Percentiles rank a stretch among this genome's conserved stretches.
Conservation (phyloP, 2,888 invertebrate genomes). For the Andrena hattorfiana region DNA sequence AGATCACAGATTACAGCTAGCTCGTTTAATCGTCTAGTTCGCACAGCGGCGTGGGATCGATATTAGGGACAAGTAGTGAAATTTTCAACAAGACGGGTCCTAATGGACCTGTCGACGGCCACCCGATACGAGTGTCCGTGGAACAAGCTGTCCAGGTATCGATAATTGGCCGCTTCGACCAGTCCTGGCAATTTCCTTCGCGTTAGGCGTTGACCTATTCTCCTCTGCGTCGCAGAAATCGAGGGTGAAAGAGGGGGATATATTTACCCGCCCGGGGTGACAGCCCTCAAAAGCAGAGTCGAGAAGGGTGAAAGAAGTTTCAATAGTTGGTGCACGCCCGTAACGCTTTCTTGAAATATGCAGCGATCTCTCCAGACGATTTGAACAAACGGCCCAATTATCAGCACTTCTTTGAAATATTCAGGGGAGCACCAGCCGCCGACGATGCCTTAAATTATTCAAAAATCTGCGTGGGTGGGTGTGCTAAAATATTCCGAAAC, state of each 20-base stretch:
- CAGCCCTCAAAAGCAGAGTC: background rate
- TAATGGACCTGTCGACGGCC: constrained; percentile 48
- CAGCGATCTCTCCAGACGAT: too few species aligned
- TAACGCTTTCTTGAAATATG: too few species aligned
- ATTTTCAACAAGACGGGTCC: constrained; percentile 51
- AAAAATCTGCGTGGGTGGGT: too few species aligned
- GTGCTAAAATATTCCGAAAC: too few species aligned
- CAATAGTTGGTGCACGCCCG: background rate
- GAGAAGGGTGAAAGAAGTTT: background rate
- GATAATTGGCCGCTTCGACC: constrained; percentile 43
- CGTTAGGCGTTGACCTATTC: constrained; percentile 12
- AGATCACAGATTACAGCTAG: constrained; percentile 36
- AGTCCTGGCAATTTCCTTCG: constrained; percentile 32
- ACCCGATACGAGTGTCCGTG: constrained; percentile 32
- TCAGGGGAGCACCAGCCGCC: too few species aligned
- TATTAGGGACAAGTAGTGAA: constrained; percentile 40
- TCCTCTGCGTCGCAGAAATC: constrained; percentile 4
- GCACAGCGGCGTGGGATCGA: constrained; percentile 26
- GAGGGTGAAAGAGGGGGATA: background rate
- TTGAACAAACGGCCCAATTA: too few species aligned
- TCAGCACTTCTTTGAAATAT: too few species aligned
- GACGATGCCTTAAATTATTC: too few species aligned
- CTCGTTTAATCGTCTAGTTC: constrained; percentile 34
- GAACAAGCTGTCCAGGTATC: constrained; percentile 29
- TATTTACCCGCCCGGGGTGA: background rate